Conservation (phyloP, 1,140 invertebrate genomes). For the Octopus bimaculoides region DNA sequence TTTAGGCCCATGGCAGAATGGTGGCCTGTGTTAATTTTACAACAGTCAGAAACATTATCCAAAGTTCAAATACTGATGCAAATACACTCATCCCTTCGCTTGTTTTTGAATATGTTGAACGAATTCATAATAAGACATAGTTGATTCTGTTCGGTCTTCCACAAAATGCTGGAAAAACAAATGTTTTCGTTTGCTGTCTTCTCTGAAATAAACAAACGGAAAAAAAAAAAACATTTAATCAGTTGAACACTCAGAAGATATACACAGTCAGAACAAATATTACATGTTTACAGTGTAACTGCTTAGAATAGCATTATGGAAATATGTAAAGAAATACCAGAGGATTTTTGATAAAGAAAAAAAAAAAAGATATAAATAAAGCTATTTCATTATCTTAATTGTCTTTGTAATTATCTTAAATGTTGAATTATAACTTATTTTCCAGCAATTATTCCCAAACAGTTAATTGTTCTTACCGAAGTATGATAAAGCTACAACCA, state of each 20-base stretch:
- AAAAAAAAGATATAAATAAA: slow-evolving; percentile 8
- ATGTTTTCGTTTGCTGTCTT: slow-evolving; percentile 80
- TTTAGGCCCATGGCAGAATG: not conserved
- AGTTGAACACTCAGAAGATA: too few relatives aligned
- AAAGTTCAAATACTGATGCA: not conserved
- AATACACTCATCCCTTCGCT: slow-evolving; percentile 62
- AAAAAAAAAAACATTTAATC: too few relatives aligned
- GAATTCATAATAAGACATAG: slow-evolving; percentile 97
- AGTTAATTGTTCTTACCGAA: slow-evolving; percentile 66
- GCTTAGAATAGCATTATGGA: not conserved
- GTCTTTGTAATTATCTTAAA: too few relatives aligned
- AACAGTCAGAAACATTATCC: not conserved
- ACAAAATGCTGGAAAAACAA: slow-evolving; percentile 85
- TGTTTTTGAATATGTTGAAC: slow-evolving; percentile 91
- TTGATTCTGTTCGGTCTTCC: slow-evolving; percentile 90
- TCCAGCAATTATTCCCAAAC: too few relatives aligned
- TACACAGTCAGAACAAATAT: too few relatives aligned
- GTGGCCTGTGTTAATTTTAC: not conserved
- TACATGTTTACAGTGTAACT: too few relatives aligned
- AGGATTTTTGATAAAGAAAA: not conserved
- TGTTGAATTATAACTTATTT: too few relatives aligned
- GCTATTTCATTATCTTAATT: slow-evolving; percentile 16
- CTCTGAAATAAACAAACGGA: slow-evolving; percentile 60
- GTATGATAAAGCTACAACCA: slow-evolving; percentile 73
- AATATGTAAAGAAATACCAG: not conserved